Evolutionary conservation across 2,113 vertebrate genomes (phyloP).

Genomic region (Lepisosteus osseus): DNA sequence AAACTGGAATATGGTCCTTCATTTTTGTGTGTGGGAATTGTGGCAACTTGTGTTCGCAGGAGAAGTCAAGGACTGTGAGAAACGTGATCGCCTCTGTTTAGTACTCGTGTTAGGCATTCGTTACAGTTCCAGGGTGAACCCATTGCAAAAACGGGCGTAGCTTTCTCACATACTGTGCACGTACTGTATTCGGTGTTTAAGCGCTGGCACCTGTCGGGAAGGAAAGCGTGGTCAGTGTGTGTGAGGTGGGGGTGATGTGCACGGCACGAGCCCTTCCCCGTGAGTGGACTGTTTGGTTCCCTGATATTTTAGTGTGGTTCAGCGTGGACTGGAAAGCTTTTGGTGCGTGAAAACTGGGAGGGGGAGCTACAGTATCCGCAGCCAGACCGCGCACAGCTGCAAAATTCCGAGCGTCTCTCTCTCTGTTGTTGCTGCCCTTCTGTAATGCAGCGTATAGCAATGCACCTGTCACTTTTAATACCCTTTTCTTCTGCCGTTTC

Average conservation of each 20-base stretch:
- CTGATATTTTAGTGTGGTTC: too few relatives aligned
- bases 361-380: background rate
- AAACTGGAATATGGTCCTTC: too few relatives aligned
- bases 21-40: too few relatives aligned
- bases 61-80: too few relatives aligned
- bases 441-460: background rate
- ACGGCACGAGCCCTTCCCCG: background rate
- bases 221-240: background rate
- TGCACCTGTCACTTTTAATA: conserved; percentile 5
- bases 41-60: too few relatives aligned
- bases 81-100: too few relatives aligned
- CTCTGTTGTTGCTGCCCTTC: conserved; percentile 11
- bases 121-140: too few relatives aligned
- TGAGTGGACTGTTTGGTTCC: background rate
- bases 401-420: conserved; percentile 6
- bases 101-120: too few relatives aligned
- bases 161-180: too few relatives aligned
- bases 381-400: conserved; percentile 14
- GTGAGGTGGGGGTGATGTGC: background rate
- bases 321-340: background rate
- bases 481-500: too few relatives aligned
- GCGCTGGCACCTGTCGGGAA: background rate
- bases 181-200: background rate
- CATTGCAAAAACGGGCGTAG: too few relatives aligned
- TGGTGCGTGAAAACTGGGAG: background rate